Evolutionary conservation across 1,140 invertebrate genomes (phyloP).

Genomic region (Stenopsyche tienmushanensis): DNA sequence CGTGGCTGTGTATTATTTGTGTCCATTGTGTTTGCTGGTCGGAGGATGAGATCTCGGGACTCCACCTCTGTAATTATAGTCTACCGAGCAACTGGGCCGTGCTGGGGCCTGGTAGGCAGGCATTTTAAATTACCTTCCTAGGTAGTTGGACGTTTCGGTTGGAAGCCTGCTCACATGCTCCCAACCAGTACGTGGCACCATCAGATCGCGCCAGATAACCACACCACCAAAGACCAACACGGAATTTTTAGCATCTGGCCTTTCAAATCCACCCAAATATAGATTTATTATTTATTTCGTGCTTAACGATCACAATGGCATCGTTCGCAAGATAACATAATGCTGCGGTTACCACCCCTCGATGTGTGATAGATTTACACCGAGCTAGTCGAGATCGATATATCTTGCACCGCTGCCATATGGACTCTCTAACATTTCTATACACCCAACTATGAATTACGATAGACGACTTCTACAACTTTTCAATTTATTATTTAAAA

Average conservation of each 20-base stretch:
- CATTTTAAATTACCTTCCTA: constrained; percentile 23
- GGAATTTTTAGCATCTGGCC: constrained; percentile 12
- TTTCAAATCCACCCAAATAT: constrained; percentile 4
- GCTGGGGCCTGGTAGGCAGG: constrained; percentile 22
- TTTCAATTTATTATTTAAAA: too few relatives aligned
- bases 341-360: too few relatives aligned
- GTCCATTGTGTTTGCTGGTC: constrained; percentile 20
- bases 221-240: background rate
- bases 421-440: too few relatives aligned
- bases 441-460: too few relatives aligned
- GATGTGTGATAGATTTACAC: too few relatives aligned
- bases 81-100: constrained; percentile 27
- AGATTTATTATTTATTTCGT: background rate
- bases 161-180: constrained; percentile 13
- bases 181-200: constrained; percentile 2
- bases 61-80: constrained; percentile 30
- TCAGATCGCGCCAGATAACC: background rate
- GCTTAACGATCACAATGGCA: too few relatives aligned
- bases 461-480: too few relatives aligned
- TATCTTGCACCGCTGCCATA: too few relatives aligned
- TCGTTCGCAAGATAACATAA: too few relatives aligned
- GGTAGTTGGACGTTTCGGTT: constrained; percentile 25
- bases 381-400: too few relatives aligned
- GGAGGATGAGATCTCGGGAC: constrained; percentile 1
- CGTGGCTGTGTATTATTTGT: constrained; percentile 18